Conservation (phyloP, 2,113 vertebrate genomes). For the Halichoerus grypus region DNA sequence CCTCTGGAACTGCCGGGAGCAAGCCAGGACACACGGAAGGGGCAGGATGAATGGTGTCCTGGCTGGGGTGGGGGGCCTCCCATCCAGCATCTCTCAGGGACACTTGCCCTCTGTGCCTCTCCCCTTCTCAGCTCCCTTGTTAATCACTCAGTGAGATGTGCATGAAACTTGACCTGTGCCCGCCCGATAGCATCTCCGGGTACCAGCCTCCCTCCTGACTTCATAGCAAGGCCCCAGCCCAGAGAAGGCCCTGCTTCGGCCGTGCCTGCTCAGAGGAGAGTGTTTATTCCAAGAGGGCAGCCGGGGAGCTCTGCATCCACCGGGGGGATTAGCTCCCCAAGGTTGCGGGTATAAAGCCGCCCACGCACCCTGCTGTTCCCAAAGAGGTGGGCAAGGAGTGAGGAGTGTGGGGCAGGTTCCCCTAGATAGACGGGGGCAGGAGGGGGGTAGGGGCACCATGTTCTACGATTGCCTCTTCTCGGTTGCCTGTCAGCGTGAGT, state of each 20-base stretch:
- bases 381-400: background rate
- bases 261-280: background rate
- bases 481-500: constrained; percentile 80
- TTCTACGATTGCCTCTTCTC: constrained; percentile 76
- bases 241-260: background rate
- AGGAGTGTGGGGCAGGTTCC: background rate
- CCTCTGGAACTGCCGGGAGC: background rate
- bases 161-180: constrained; percentile 63
- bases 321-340: constrained; percentile 78
- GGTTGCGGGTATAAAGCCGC: constrained; percentile 78
- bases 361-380: background rate
- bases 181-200: constrained; percentile 68
- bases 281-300: constrained; percentile 68
- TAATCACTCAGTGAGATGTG: constrained; percentile 50
- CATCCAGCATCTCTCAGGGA: background rate
- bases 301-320: constrained; percentile 33
- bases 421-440: background rate
- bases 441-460: constrained; percentile 23
- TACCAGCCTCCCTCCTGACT: constrained; percentile 56
- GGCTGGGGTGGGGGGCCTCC: background rate
- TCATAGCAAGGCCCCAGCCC: background rate
- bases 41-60: background rate
- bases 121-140: background rate
- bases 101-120: background rate
- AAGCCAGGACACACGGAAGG: background rate